Base-by-base conservation (phyloP, 2,113 vertebrate species). In the Oryzias celebensis region DNA sequence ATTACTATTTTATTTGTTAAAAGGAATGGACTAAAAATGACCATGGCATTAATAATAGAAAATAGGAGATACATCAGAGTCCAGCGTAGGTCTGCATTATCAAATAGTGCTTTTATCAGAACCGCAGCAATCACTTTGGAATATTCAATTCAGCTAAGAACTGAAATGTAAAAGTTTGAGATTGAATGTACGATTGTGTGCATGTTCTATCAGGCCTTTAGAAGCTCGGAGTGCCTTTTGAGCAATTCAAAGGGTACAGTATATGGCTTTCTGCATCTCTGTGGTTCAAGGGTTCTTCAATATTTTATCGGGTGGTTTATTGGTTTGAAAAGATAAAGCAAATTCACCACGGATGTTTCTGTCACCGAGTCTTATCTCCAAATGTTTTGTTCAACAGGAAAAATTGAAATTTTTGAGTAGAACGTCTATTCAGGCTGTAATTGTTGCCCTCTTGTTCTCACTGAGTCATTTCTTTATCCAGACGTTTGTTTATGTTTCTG, bases 1-100 rank as follows among this genome's bases (percentile, higher is more conserved):
- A 90, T 87, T 87, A 89, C 88, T 88, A 87, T 90, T 92, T 90
- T 88, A 91, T 92, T 90, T 87, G 86, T 85, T 91, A 90, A 91
- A 89, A 90, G 89, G 84, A 86, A 78, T 52, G 71, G 72, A 84
- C 87, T 89, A 91, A 90, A 91, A 92, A 88, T 89, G 84, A 87
- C 86, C 73, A n/a, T 3, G 5, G 50, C 73, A 72, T 92, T 54
- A 87, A 90, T 90, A 82, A 87, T 89, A 76, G 80, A 91, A 78
- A 72, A 72, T 58, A 63, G 80, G 65, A 81, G 84, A 90, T 83
- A 84, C 82, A 84, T 85, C 71, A 77, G 88, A 87, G 88, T 86
- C 81, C 84, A 75, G 75, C 60, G 60, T 45, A 48, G 66, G 52
- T 57, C 26, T 71, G 83, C 81, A 82, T 91, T 89, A 90, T 91